Base-by-base conservation (phyloP, 2,888 invertebrate species). In the Sphaerophoria taeniata region DNA sequence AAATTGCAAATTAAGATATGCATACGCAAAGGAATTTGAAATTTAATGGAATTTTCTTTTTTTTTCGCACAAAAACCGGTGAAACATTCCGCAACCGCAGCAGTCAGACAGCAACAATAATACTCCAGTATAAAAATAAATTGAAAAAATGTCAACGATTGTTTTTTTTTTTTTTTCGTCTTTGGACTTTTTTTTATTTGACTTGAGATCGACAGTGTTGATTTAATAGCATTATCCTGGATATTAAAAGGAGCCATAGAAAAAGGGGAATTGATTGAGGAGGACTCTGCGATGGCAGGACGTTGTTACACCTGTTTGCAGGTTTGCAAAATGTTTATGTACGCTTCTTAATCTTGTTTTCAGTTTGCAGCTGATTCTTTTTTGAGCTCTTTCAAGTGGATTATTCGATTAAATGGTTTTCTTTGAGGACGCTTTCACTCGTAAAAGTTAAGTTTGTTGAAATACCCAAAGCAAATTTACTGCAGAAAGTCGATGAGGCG, bases 401-500 rank as follows among this genome's bases (percentile, higher is more conserved):
- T 75, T 74, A 75, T 71, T 79, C 60, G 75, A 72, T 80, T 84
- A 84, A 69, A 58, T 72, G 56, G 61, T 75, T 79, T 65, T 24
- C 16, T 33, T 4, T 1, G 0, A 12, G 51, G 12, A 16, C 36
- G 34, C 36, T 33, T 58, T 36, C 36, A 58, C 11, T 58, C 14
- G 56, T 55, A 14, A 11, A n/a, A 34, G 56, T 33, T 5, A 43
- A 58, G 16, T 34, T 56, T 9, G 24, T 24, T 56, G 56, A 7
- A 56, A 56, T 56, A 34, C 14, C 36, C 9, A n/a, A 56, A 34
- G 24, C 24, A 24, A 24, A 24, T 14, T 39, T 56, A 49, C 39
- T 58, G n/a, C 49, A 65, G 63, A 76, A 58, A 51, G 53, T 70
- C 43, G 9, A 11, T 6, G 14, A 65, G 14, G 55, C 36, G 34